Evolutionary conservation across 1,140 invertebrate genomes (phyloP).

Genomic region (Stegodyphus dumicola): DNA sequence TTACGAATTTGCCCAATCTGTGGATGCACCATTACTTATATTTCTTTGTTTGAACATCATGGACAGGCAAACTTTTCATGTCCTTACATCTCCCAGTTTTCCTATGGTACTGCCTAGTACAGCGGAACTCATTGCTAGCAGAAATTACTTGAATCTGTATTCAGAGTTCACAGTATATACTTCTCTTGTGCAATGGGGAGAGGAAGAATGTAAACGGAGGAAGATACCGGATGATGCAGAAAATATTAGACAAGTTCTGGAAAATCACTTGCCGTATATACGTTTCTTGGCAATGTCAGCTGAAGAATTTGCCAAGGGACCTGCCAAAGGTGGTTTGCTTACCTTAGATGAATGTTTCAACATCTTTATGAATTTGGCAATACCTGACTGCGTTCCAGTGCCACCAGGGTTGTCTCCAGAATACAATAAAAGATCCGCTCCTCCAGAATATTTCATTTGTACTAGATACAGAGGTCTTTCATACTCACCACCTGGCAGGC

Average conservation of each 20-base stretch:
- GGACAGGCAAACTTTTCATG: conserved; percentile 65
- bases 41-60: conserved; percentile 65
- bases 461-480: conserved; percentile 63
- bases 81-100: conserved; percentile 62
- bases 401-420: conserved; percentile 58
- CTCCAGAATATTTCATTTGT: conserved; percentile 64
- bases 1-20: conserved; percentile 64
- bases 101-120: conserved; percentile 61
- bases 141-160: conserved; percentile 64
- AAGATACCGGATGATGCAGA: conserved; percentile 56
- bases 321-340: conserved; percentile 61
- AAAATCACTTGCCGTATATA: conserved; percentile 53
- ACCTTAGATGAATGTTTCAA: conserved; percentile 63
- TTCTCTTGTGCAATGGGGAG: conserved; percentile 64
- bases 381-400: conserved; percentile 63
- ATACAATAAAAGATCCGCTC: conserved; percentile 40
- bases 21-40: conserved; percentile 64
- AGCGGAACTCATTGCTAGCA: conserved; percentile 63
- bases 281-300: conserved; percentile 64
- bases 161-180: conserved; percentile 65
- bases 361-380: conserved; percentile 65
- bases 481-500: conserved; percentile 52
- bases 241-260: conserved; percentile 40
- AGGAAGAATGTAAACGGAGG: conserved; percentile 63
- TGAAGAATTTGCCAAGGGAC: conserved; percentile 64